phyloP scores from a whole-genome alignment of 2,113 vertebrate genomes.

The Oreochromis aureus region DNA sequence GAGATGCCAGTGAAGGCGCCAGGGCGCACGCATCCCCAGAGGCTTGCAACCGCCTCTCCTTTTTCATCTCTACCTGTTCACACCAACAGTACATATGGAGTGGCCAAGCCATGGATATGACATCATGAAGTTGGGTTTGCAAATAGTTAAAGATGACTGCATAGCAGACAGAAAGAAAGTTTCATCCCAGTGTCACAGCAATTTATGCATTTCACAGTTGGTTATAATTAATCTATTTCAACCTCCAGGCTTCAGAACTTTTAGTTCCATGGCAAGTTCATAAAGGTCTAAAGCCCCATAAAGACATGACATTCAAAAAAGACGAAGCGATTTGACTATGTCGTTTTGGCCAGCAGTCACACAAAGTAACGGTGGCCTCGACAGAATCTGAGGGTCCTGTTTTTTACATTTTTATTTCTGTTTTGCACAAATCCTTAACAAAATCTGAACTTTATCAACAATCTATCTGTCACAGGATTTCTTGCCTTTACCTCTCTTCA shows the following conservation, averaged over 20 bases:
- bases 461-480: not conserved
- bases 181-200: too few species aligned
- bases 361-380: not conserved
- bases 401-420: not conserved
- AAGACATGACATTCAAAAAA: not conserved
- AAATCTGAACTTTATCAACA: not conserved
- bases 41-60: constrained; percentile 5
- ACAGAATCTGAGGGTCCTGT: not conserved
- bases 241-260: not conserved
- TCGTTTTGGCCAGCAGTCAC: not conserved
- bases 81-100: not conserved
- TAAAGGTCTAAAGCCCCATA: not conserved
- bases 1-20: not conserved
- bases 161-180: not conserved
- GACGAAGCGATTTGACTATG: not conserved
- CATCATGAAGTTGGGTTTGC: not conserved
- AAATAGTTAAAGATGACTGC: not conserved
- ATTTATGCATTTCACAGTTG: not conserved
- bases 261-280: not conserved
- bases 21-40: constrained; percentile 14
- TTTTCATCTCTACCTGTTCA: not conserved
- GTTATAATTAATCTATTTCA: not conserved
- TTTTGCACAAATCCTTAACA: not conserved
- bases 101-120: not conserved
- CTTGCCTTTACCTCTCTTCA: not conserved